Evolutionary conservation across 2,797 vertebrate genomes (phyloP).

Genomic region (Mus minutoides): DNA sequence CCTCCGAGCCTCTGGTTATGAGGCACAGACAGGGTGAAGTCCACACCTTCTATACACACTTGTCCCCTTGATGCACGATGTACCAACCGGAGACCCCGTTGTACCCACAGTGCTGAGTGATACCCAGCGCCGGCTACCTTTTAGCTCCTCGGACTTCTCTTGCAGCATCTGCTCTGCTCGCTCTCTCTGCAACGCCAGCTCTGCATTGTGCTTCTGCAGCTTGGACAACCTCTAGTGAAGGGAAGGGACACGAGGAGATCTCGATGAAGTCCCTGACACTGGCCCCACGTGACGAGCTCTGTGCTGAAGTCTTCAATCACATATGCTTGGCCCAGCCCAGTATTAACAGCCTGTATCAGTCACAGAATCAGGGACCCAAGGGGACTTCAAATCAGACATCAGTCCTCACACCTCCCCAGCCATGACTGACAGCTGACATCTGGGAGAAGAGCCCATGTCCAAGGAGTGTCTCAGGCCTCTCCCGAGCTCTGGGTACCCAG

Average conservation of each 20-base stretch:
- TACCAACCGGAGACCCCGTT: not conserved
- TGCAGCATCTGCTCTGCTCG: conserved; percentile 88
- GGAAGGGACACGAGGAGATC: not conserved
- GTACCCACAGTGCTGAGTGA: not conserved
- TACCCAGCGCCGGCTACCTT: conserved; percentile 87
- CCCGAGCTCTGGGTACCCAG: not conserved
- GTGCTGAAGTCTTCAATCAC: not conserved
- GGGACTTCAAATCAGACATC: not conserved
- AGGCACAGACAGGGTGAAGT: not conserved
- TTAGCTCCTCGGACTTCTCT: conserved; percentile 89
- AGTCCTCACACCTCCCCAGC: not conserved
- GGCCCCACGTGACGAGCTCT: not conserved
- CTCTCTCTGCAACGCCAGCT: conserved; percentile 90
- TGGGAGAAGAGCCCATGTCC: not conserved
- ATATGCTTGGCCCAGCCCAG: not conserved
- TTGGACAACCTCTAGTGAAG: conserved; percentile 84
- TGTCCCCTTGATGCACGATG: not conserved
- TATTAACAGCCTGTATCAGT: not conserved
- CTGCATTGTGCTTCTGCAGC: conserved; percentile 89
- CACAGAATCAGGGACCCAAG: not conserved
- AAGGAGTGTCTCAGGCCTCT: not conserved
- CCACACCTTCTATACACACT: not conserved
- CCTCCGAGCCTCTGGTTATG: not conserved
- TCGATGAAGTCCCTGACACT: conserved; percentile 1
- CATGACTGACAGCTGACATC: not conserved